A percentile compares a stretch with the other conserved stretches of the same genome.
Evolutionary conservation across 2,888 invertebrate genomes (phyloP).

Genomic region (Choristoneura rosaceana): DNA sequence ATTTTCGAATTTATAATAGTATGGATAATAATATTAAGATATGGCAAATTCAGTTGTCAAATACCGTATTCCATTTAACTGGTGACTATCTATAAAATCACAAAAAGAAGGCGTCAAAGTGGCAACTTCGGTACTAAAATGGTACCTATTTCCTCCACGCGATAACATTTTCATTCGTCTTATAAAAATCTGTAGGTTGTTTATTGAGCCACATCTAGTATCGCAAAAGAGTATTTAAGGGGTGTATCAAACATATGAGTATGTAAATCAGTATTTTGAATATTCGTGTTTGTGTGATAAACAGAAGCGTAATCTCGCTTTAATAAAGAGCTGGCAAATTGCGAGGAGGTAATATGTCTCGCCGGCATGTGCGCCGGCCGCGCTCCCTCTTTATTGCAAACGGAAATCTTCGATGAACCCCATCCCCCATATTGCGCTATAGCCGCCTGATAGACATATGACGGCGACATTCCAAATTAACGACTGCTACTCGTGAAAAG

Average conservation of each 20-base stretch:
- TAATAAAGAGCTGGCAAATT: constrained; percentile 60
- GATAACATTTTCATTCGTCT: too few relatives aligned
- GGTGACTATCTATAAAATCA: too few relatives aligned
- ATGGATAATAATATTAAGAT: too few relatives aligned
- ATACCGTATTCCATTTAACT: too few relatives aligned
- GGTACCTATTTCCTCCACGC: too few relatives aligned
- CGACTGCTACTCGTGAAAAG: constrained; percentile 44
- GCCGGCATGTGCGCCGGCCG: constrained; percentile 65
- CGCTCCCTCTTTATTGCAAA: constrained; percentile 74
- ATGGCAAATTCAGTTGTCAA: too few relatives aligned
- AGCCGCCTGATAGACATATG: constrained; percentile 74
- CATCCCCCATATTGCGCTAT: constrained; percentile 60
- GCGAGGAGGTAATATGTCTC: constrained; percentile 70
- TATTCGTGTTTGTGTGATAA: constrained; percentile 22
- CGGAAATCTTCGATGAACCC: constrained; percentile 70
- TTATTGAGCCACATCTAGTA: not conserved
- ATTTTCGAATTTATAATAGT: too few relatives aligned
- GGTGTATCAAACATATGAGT: not conserved
- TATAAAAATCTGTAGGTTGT: not conserved
- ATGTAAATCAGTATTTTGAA: constrained; percentile 21
- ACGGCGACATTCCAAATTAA: constrained; percentile 66
- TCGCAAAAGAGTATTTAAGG: not conserved
- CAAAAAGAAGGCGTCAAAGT: too few relatives aligned
- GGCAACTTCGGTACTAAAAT: too few relatives aligned
- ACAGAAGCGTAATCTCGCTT: constrained; percentile 53